These are phyloP conservation scores for Drosophila azteca DNA, from an alignment of 1,140 invertebrate genomes.

Conservation along the genomic window DNA sequence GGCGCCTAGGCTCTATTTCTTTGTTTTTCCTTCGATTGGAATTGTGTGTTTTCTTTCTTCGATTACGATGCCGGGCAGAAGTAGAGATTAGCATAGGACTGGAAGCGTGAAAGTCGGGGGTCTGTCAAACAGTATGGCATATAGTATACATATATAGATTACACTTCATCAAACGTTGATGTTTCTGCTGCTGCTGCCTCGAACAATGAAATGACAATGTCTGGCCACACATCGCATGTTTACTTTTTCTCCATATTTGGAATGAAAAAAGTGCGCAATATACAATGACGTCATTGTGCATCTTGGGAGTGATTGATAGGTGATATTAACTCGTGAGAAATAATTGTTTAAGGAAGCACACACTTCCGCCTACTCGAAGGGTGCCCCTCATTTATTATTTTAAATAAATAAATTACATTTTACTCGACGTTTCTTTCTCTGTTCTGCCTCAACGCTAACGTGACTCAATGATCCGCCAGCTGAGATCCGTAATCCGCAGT, in stretches of 20 bases:
- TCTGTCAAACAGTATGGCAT: slow-evolving; percentile 20
- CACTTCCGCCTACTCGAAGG: slow-evolving; percentile 21
- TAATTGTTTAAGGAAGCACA: slow-evolving; percentile 49
- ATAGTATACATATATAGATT: neutral
- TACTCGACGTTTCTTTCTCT: slow-evolving; percentile 14
- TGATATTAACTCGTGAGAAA: slow-evolving; percentile 18
- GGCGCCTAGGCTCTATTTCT: slow-evolving; percentile 31
- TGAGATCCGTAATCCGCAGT: slow-evolving; percentile 27
- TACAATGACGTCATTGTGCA: slow-evolving; percentile 21
- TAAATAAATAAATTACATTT: slow-evolving; percentile 44
- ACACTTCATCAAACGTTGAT: neutral
- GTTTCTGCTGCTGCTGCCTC: neutral
- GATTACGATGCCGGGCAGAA: neutral
- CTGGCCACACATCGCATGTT: slow-evolving; percentile 7
- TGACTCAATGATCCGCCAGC: slow-evolving; percentile 23
- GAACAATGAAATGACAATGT: slow-evolving; percentile 4
- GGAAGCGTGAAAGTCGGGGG: slow-evolving; percentile 39
- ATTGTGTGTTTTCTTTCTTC: slow-evolving; percentile 28
- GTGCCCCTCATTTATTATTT: slow-evolving; percentile 22
- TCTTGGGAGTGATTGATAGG: slow-evolving; percentile 43
- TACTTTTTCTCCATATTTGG: neutral
- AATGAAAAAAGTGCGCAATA: slow-evolving; percentile 14
- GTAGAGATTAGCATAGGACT: slow-evolving; percentile 40
- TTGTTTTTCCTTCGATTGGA: neutral
- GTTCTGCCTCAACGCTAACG: neutral